Conservation (phyloP, 2,113 vertebrate species). For the Tylochromis polylepis region DNA sequence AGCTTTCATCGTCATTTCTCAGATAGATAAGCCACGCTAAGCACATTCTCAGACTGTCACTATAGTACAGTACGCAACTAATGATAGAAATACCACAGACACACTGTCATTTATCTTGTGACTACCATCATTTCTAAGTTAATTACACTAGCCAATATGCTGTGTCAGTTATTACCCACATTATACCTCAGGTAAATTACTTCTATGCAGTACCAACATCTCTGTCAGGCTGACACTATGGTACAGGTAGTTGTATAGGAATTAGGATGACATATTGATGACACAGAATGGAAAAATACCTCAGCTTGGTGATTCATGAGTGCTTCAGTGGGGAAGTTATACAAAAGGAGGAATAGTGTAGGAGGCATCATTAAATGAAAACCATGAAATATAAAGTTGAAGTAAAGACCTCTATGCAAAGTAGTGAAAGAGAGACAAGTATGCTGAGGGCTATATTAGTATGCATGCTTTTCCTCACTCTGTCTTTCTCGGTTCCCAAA, state of each 20-base stretch:
- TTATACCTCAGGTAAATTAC: constrained; percentile 31
- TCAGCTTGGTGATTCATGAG: constrained; percentile 2
- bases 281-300: neutral
- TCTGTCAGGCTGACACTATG: constrained; percentile 6
- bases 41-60: constrained; percentile 14
- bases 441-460: constrained; percentile 56
- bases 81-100: constrained; percentile 23
- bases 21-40: constrained; percentile 20
- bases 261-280: constrained; percentile 17
- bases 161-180: constrained; percentile 47
- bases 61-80: constrained; percentile 19
- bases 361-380: constrained; percentile 10
- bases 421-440: constrained; percentile 26
- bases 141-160: constrained; percentile 54
- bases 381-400: neutral
- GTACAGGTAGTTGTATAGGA: neutral
- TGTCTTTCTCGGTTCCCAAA: constrained; percentile 13
- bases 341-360: neutral
- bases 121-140: constrained; percentile 34
- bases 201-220: neutral
- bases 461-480: constrained; percentile 26
- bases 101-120: constrained; percentile 29
- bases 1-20: constrained; percentile 20
- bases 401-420: constrained; percentile 13
- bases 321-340: neutral